Evolutionary conservation across 1,140 invertebrate genomes (phyloP).

Genomic region (Neodiprion pinetum): DNA sequence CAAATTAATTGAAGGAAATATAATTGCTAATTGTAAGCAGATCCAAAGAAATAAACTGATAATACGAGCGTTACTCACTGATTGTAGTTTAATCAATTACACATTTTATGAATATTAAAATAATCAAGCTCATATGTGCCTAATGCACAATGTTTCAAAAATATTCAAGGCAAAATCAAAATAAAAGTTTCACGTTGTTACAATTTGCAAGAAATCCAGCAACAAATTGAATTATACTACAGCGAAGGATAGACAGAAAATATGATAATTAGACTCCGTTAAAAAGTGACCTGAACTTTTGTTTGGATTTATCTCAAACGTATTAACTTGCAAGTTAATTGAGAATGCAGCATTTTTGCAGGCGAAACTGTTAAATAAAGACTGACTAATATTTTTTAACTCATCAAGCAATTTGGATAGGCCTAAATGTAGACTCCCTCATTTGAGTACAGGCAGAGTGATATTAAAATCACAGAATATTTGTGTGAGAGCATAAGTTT

Average conservation of each 20-base stretch:
- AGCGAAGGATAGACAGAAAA: too few relatives aligned
- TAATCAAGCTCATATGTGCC: too few relatives aligned
- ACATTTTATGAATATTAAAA: too few relatives aligned
- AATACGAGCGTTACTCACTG: conserved; percentile 25
- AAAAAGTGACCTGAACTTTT: neutral
- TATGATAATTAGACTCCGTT: neutral
- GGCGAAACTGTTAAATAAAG: too few relatives aligned
- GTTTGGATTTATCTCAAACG: neutral
- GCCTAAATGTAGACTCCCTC: neutral
- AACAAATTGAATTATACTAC: too few relatives aligned
- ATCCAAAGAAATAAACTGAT: conserved; percentile 10
- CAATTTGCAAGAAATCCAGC: too few relatives aligned
- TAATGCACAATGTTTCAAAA: neutral
- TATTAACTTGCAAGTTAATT: too few relatives aligned
- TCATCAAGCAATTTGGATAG: conserved; percentile 11
- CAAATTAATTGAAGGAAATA: neutral
- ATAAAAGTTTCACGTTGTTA: too few relatives aligned
- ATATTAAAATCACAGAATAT: neutral
- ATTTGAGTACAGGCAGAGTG: conserved; percentile 6
- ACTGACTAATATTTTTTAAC: neutral
- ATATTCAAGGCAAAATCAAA: neutral
- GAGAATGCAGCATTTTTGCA: too few relatives aligned
- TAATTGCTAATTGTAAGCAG: neutral
- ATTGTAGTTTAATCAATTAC: too few relatives aligned
- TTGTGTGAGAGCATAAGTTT: neutral